Conservation (phyloP, 2,797 vertebrate species). For the Kryptolebias ocellatus region DNA sequence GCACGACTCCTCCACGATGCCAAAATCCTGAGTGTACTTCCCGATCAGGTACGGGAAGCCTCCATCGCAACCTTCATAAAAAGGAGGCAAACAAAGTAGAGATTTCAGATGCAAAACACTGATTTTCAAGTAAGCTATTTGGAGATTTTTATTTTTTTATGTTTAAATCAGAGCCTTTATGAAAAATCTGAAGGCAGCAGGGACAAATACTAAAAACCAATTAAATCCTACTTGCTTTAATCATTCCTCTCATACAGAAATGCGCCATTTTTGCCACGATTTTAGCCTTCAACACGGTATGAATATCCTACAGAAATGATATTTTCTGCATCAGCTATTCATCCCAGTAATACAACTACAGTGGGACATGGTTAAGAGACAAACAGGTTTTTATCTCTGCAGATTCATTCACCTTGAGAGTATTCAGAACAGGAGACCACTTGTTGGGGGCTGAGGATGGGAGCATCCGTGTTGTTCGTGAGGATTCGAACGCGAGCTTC, state of each 20-base stretch:
- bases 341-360: background rate
- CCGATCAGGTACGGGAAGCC: constrained; percentile 96
- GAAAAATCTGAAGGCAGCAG: background rate
- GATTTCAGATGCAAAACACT: background rate
- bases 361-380: background rate
- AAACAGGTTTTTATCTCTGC: background rate
- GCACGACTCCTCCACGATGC: constrained; percentile 91
- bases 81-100: background rate
- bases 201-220: constrained; percentile 2
- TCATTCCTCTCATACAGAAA: background rate
- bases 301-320: background rate
- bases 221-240: background rate
- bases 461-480: constrained; percentile 89
- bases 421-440: constrained; percentile 95
- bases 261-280: background rate
- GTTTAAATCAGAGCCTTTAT: background rate
- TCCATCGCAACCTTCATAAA: constrained; percentile 88
- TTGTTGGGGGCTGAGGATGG: constrained; percentile 91
- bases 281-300: background rate
- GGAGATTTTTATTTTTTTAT: background rate
- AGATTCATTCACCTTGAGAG: constrained; percentile 87
- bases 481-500: constrained; percentile 91
- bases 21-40: constrained; percentile 94
- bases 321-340: background rate
- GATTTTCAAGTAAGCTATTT: background rate